These are phyloP conservation scores for Caenorhabditis brenneri DNA, from an alignment of 1,140 invertebrate genomes.

Conservation along the genomic window DNA sequence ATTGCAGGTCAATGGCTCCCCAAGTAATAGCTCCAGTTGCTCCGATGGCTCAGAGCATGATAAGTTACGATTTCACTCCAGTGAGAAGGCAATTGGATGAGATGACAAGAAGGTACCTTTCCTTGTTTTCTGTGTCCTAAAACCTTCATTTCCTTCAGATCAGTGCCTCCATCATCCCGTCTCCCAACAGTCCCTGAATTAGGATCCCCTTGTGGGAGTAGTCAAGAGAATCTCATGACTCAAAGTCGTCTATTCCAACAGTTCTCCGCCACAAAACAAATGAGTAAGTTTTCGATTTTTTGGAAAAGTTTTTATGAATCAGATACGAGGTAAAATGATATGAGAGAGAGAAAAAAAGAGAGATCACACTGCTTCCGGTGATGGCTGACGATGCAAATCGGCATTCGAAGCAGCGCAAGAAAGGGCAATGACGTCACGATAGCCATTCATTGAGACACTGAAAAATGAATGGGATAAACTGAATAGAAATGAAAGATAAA, in stretches of 20 bases:
- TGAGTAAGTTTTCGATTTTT: slow-evolving; percentile 18
- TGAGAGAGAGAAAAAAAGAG: background rate
- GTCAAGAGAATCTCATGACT: slow-evolving; percentile 59
- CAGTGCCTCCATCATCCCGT: slow-evolving; percentile 15
- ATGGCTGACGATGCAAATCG: slow-evolving; percentile 14
- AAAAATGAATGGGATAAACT: background rate
- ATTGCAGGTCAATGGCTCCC: slow-evolving; percentile 45
- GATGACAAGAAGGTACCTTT: slow-evolving; percentile 58
- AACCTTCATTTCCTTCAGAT: background rate
- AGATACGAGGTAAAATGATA: slow-evolving; percentile 22
- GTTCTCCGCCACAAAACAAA: slow-evolving; percentile 58
- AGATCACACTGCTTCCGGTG: slow-evolving; percentile 18
- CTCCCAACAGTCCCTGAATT: slow-evolving; percentile 63
- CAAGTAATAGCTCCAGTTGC: slow-evolving; percentile 53
- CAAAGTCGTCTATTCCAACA: slow-evolving; percentile 67
- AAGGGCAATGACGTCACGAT: slow-evolving; percentile 18
- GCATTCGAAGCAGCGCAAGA: background rate
- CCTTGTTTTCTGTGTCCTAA: background rate
- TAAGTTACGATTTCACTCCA: slow-evolving; percentile 49
- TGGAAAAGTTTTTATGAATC: background rate
- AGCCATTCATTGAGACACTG: slow-evolving; percentile 27
- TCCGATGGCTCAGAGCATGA: slow-evolving; percentile 57
- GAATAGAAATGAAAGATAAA: background rate
- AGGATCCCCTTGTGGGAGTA: slow-evolving; percentile 52
- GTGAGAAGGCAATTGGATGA: slow-evolving; percentile 61